Evolutionary conservation across 2,888 invertebrate species (phyloP), one percentile per base, ranked within the genome.

Genomic region (Lasioglossum lativentre): DNA sequence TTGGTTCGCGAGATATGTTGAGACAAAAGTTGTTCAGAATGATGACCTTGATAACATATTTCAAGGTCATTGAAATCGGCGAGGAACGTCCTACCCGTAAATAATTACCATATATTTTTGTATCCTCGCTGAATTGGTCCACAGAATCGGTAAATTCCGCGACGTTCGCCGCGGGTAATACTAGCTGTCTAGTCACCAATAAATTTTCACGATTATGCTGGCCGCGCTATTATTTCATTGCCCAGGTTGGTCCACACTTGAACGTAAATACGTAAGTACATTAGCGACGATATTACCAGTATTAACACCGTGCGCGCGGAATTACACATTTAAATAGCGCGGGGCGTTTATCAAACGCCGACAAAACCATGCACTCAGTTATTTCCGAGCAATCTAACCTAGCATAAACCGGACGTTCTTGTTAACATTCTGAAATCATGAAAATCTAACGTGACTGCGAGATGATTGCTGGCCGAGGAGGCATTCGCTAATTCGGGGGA

Each of bases 301-400:
- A 42, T 68, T 74, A 82, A 82, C 66, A 68, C 27, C 45, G 42
- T 23, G 30, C 30, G 16, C 56, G 81, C 34, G 40, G 40, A 47
- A 40, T 72, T 38, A 38, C 80, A 42, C 34, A 68, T 19, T 72
- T 78, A 40, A 81, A 80, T 82, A 74, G 81, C 73, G 42, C 74
- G 82, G 45, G 70, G 56, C 74, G 70, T 81, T 81, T 82, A 75
- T 82, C 82, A 81, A 81, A 81, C 12, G 74, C 82, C 82, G 45
- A 47, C 68, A 75, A 82, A 81, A 59, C 82, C 82, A 81, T 74
- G 70, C 81, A 40, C 74, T 81, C 45, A 38, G 74, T 68, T 68
- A 68, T 23, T 68, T 68, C 68, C 68, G 3, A 40, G 38, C 68
- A 68, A 68, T 68, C 68, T 68, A 68, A n/a, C 68, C 68, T 8